These are phyloP conservation scores for Cryptotermes secundus DNA, from an alignment of 1,140 invertebrate genomes.

Conservation along the genomic window DNA sequence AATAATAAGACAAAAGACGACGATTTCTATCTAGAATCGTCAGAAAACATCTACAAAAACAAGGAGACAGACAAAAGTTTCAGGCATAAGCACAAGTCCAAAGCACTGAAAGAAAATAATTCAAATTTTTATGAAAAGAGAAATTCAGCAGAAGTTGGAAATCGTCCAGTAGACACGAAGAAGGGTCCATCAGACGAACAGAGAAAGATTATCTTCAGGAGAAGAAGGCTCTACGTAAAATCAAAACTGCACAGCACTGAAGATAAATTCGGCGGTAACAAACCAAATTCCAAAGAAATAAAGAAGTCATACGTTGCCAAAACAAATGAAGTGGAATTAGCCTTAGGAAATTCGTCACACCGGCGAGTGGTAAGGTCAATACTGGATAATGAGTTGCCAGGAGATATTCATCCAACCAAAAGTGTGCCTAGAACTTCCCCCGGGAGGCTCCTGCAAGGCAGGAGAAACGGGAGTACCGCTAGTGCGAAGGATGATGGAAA, in stretches of 20 bases:
- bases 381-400: slow-evolving; percentile 29
- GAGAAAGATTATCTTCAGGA: not conserved
- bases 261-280: not conserved
- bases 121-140: not conserved
- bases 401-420: not conserved
- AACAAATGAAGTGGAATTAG: not conserved
- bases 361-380: slow-evolving; percentile 4
- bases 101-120: not conserved
- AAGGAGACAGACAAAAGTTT: not conserved
- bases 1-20: not conserved
- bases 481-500: not conserved
- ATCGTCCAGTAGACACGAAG: not conserved
- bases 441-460: slow-evolving; percentile 5
- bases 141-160: not conserved
- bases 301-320: not conserved
- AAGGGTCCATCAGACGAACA: not conserved
- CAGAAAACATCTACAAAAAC: not conserved
- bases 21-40: slow-evolving; percentile 24
- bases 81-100: not conserved
- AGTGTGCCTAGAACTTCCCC: slow-evolving; percentile 13
- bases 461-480: not conserved
- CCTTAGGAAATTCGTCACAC: not conserved
- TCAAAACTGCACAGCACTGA: not conserved
- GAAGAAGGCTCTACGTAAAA: not conserved
- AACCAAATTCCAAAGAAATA: not conserved